Evolutionary conservation across 2,797 vertebrate genomes (phyloP), one percentile per base, ranked within the genome.

Genomic region (Kryptopterus vitreolus): DNA sequence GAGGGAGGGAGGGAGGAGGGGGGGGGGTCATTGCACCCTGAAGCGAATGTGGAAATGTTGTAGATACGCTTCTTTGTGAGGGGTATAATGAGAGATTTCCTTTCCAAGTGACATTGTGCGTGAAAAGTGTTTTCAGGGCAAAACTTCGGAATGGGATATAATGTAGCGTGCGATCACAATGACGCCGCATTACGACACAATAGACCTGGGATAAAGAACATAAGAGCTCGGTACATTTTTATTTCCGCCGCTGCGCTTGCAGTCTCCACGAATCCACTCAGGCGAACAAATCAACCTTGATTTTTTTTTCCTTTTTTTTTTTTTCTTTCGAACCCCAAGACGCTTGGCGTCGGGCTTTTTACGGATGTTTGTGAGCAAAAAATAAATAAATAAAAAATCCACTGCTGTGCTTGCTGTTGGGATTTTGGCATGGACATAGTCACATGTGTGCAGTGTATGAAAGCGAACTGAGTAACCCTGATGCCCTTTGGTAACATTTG

Each of bases 401-500:
- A 66, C 18, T 52, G 58, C 46, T 57, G 76, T 69, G 80, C 82
- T 78, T 82, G 50, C 72, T 80, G 59, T 58, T 57, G 69, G 78
- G 76, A 78, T 84, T 78, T 77, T 65, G 55, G 43, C 80, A 78
- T 62, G 29, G 35, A 76, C 71, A 80, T 78, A 68, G 80, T 76
- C 65, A 68, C 80, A 84, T 70, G 43, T 82, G 35, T 81, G 82
- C 31, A n/a, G 82, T 72, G 69, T 77, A 85, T 81, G 77, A 29
- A 79, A 80, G 82, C 86, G 83, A 87, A 84, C 84, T 63, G 24
- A 83, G 75, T 57, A 59, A 79, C 65, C 35, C 72, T 82, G 46
- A 80, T 86, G 62, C 71, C 85, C 83, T 86, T 87, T 86, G 86
- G 88, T 88, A 92, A 90, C 89, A 92, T 93, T 93, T 92, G 88